Evolutionary conservation across 1,140 invertebrate species (phyloP).

Genomic region (Platyscapa corneri): DNA sequence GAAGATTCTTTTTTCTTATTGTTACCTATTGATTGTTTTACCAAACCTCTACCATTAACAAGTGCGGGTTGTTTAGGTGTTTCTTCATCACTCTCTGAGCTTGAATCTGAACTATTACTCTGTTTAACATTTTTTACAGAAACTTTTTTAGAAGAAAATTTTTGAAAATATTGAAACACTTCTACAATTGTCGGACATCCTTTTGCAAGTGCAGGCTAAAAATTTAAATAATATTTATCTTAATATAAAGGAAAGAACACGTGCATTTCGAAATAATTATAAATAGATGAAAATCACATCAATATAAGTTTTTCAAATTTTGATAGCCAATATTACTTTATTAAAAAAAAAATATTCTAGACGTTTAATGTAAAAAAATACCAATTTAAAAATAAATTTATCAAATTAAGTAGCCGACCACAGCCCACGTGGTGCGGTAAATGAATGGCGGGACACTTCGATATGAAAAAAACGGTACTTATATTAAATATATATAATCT

Average conservation of each 20-base stretch:
- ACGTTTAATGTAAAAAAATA: background rate
- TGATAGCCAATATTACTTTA: background rate
- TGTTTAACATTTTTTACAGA: conserved; percentile 60
- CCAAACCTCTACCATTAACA: conserved; percentile 51
- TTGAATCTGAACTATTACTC: conserved; percentile 69
- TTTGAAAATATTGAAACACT: conserved; percentile 73
- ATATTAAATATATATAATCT: background rate
- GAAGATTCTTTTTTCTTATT: conserved; percentile 54
- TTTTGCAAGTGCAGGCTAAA: conserved; percentile 71
- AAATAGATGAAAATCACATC: background rate
- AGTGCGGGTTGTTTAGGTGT: conserved; percentile 53
- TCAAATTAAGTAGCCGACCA: background rate
- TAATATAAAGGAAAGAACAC: background rate
- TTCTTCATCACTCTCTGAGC: conserved; percentile 67
- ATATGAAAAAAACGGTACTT: background rate
- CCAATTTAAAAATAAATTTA: background rate
- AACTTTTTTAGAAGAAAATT: conserved; percentile 72
- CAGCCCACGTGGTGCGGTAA: conserved; percentile 60
- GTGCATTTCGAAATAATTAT: background rate
- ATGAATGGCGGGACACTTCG: conserved; percentile 55
- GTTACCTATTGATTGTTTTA: conserved; percentile 48
- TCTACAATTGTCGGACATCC: conserved; percentile 74
- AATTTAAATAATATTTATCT: conserved; percentile 50
- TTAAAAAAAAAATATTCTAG: background rate
- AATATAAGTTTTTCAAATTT: background rate